phyloP scores from a whole-genome alignment of 2,797 vertebrate genomes.

The Cyprinodon diabolis region DNA sequence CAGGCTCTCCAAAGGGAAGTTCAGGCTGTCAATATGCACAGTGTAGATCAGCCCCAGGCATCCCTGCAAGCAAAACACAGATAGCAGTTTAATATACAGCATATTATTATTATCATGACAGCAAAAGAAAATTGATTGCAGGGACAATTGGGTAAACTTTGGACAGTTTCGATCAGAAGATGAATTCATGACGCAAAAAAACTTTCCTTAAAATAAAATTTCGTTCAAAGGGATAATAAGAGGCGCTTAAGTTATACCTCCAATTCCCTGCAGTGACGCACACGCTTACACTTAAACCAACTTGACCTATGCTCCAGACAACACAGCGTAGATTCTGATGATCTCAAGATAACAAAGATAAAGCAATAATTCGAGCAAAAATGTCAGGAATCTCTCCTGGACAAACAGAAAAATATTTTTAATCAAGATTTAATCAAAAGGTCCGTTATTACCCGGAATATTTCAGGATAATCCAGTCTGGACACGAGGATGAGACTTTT shows the following conservation, averaged over 20 bases:
- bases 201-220: conserved; percentile 10
- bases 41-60: conserved; percentile 97
- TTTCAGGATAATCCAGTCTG: conserved; percentile 96
- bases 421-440: conserved; percentile 53
- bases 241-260: conserved; percentile 13
- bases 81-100: not conserved
- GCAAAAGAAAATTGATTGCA: not conserved
- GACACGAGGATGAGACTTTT: conserved; percentile 98
- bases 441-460: conserved; percentile 91
- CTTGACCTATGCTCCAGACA: conserved; percentile 31
- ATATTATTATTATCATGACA: not conserved
- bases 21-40: conserved; percentile 92
- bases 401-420: conserved; percentile 43
- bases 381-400: conserved; percentile 26
- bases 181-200: conserved; percentile 2
- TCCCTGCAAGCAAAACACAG: conserved; percentile 80
- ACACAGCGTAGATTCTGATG: conserved; percentile 35
- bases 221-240: conserved; percentile 28
- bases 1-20: conserved; percentile 90
- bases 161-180: not conserved
- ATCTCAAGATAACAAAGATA: conserved; percentile 39
- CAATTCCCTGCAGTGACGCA: conserved; percentile 27
- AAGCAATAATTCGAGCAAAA: conserved; percentile 47
- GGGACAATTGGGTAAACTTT: not conserved
- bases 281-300: conserved; percentile 24